Conservation (phyloP, 2,113 vertebrate species). For the Dunckerocampus dactyliophorus region DNA sequence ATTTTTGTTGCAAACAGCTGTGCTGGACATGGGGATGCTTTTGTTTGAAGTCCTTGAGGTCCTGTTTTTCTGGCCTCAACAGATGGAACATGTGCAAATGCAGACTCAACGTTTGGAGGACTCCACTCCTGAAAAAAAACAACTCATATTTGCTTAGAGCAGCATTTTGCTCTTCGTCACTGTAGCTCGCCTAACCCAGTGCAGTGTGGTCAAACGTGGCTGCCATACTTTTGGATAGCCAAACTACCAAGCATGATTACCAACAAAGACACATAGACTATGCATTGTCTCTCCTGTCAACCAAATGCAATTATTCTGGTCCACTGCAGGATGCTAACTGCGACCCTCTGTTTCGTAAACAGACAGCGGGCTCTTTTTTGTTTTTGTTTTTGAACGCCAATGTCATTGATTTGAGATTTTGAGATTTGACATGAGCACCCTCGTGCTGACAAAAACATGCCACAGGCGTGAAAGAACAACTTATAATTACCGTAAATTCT, state of each 20-base stretch:
- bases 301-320: no score
- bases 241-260: not conserved
- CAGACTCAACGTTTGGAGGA: conserved; percentile 19
- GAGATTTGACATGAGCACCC: no score
- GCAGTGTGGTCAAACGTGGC: not conserved
- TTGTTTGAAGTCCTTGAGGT: not conserved
- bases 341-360: no score
- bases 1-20: conserved; percentile 19
- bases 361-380: no score
- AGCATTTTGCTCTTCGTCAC: conserved; percentile 24
- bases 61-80: conserved; percentile 1
- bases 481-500: no score
- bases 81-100: conserved; percentile 20
- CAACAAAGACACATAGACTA: no score
- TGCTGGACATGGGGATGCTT: not conserved
- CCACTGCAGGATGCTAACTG: no score
- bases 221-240: not conserved
- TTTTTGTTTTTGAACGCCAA: no score
- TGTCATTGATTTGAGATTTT: no score
- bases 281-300: no score
- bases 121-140: conserved; percentile 23
- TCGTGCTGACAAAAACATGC: no score
- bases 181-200: conserved; percentile 2
- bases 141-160: conserved; percentile 26
- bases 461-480: no score